phyloP scores from a whole-genome alignment of 2,797 vertebrate genomes.

The Anguilla obscura region DNA sequence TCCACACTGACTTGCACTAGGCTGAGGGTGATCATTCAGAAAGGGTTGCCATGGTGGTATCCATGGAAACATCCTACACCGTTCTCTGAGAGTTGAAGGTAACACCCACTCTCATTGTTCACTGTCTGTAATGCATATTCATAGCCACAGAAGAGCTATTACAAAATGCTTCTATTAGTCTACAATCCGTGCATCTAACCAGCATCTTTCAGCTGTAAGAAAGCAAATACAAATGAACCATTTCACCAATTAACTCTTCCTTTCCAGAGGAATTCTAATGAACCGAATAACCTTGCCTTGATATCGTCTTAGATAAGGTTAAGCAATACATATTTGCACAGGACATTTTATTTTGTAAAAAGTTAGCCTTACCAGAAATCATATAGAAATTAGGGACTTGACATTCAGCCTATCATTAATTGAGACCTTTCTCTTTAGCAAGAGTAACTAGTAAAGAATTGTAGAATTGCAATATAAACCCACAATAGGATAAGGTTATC shows the following conservation, averaged over 20 bases:
- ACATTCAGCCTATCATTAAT: not conserved
- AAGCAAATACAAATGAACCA: constrained; percentile 20
- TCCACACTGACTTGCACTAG: constrained; percentile 39
- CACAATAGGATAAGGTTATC: not conserved
- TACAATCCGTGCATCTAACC: constrained; percentile 30
- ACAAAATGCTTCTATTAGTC: constrained; percentile 42
- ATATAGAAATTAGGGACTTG: not conserved
- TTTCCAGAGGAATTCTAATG: constrained; percentile 18
- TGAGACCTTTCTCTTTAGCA: not conserved
- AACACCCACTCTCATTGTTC: constrained; percentile 45
- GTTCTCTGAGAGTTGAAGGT: constrained; percentile 45
- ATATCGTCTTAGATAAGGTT: not conserved
- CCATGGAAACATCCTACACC: constrained; percentile 52
- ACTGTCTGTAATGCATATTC: constrained; percentile 39
- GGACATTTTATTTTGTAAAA: constrained; percentile 1
- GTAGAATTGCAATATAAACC: not conserved
- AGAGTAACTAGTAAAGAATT: not conserved
- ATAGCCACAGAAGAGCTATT: constrained; percentile 39
- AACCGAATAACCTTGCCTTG: constrained; percentile 16
- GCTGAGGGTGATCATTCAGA: constrained; percentile 40
- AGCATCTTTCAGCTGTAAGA: constrained; percentile 23
- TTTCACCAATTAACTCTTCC: constrained; percentile 18
- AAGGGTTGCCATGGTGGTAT: constrained; percentile 50
- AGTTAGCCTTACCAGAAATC: not conserved
- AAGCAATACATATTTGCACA: not conserved